phyloP scores from a whole-genome alignment of 2,888 invertebrate species.

The Lycaena phlaeas region DNA sequence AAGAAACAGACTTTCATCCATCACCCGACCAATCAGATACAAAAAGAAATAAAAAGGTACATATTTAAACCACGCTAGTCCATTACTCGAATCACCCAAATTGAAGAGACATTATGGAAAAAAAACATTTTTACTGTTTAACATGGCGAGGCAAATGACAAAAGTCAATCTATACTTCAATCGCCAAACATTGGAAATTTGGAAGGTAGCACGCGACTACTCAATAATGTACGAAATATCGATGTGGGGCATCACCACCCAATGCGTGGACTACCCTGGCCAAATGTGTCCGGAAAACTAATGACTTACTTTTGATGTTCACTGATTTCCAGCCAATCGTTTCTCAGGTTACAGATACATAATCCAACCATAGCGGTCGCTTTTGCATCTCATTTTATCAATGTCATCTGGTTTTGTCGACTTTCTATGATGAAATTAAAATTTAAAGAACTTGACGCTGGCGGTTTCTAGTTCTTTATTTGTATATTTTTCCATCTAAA shows the following conservation, averaged over 20 bases:
- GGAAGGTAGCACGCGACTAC: constrained; percentile 66
- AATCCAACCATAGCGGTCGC: neutral
- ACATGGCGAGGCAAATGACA: constrained; percentile 70
- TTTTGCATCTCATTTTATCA: constrained; percentile 5
- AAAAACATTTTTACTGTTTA: constrained; percentile 68
- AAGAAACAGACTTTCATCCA: constrained; percentile 52
- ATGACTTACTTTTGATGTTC: constrained; percentile 18
- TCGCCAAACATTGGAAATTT: constrained; percentile 72
- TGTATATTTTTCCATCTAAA: neutral
- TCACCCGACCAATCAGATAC: constrained; percentile 62
- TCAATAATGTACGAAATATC: constrained; percentile 71
- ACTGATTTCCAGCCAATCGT: neutral
- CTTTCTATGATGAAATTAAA: constrained; percentile 1
- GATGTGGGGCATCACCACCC: constrained; percentile 63
- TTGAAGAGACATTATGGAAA: constrained; percentile 60
- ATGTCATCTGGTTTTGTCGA: constrained; percentile 1
- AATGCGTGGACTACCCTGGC: constrained; percentile 42
- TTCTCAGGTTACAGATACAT: constrained; percentile 4
- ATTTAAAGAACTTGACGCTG: neutral
- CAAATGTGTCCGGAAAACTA: constrained; percentile 30
- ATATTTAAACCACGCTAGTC: constrained; percentile 57
- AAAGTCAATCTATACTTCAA: constrained; percentile 73
- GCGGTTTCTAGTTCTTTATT: too few species aligned
- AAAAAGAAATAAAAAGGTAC: constrained; percentile 33
- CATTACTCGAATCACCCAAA: constrained; percentile 59